Conservation (phyloP, 2,888 invertebrate species). For the Patella ulyssiponensis region DNA sequence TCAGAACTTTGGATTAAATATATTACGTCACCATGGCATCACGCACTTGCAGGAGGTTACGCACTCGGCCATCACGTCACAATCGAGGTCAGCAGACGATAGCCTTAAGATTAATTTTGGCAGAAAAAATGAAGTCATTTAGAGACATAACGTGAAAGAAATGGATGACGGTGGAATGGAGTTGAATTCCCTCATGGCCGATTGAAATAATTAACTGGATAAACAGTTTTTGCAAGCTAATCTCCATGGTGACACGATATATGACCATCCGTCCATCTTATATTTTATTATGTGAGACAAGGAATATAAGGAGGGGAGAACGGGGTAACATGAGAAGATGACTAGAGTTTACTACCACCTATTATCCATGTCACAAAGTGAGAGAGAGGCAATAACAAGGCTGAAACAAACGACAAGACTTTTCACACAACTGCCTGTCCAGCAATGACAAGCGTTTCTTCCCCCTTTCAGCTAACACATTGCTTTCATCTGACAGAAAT, state of each 20-base stretch:
- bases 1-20: too few species aligned
- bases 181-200: neutral
- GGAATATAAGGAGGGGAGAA: neutral
- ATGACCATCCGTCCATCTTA: conserved; percentile 5
- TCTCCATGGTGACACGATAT: conserved; percentile 11
- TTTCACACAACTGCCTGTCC: too few species aligned
- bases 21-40: too few species aligned
- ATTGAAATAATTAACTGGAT: conserved; percentile 13
- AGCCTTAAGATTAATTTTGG: conserved; percentile 1
- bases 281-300: conserved; percentile 9
- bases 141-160: neutral
- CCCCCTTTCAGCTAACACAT: too few species aligned
- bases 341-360: too few species aligned
- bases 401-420: too few species aligned
- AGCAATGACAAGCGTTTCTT: too few species aligned
- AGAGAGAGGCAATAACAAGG: too few species aligned
- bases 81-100: conserved; percentile 2
- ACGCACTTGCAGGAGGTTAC: too few species aligned
- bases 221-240: conserved; percentile 4
- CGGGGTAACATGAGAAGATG: too few species aligned
- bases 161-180: neutral
- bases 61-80: neutral
- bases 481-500: too few species aligned
- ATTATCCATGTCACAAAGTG: too few species aligned
- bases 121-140: conserved; percentile 9